phyloP scores from a whole-genome alignment of 2,888 invertebrate genomes.

The Coleophora flavipennella region DNA sequence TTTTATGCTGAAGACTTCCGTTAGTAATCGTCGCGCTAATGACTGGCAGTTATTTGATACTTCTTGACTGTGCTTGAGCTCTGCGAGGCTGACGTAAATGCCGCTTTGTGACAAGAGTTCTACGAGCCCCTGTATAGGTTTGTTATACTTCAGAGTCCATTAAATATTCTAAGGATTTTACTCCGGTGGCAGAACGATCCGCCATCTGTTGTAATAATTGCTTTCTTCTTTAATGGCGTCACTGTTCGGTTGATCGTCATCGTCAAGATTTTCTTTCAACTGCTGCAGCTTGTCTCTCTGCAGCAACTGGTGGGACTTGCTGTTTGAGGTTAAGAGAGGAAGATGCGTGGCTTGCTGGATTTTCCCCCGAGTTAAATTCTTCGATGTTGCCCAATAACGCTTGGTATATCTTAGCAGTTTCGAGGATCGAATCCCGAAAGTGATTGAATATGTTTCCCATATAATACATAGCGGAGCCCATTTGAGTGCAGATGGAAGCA shows the following conservation, averaged over 20 bases:
- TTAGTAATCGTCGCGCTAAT: not conserved
- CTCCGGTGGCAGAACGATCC: not conserved
- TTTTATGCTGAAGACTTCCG: not conserved
- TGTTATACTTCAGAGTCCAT: not conserved
- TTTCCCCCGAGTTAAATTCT: not conserved
- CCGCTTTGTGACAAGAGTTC: not conserved
- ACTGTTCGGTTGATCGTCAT: not conserved
- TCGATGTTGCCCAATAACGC: not conserved
- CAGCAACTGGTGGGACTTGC: not conserved
- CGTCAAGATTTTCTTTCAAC: not conserved
- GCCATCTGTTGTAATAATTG: not conserved
- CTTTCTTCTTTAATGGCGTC: not conserved
- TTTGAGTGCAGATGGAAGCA: not conserved
- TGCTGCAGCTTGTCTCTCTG: too few species aligned
- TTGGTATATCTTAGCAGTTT: not conserved
- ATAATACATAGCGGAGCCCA: not conserved
- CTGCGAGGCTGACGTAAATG: not conserved
- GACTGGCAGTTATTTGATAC: not conserved
- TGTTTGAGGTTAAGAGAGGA: not conserved
- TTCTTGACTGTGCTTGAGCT: not conserved
- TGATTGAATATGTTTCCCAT: not conserved
- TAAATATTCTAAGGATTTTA: not conserved
- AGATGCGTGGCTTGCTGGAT: not conserved
- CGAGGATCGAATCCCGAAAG: not conserved
- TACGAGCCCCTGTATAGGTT: not conserved